phyloP scores from a whole-genome alignment of 2,888 invertebrate species.

The Augochlorella aurata region DNA sequence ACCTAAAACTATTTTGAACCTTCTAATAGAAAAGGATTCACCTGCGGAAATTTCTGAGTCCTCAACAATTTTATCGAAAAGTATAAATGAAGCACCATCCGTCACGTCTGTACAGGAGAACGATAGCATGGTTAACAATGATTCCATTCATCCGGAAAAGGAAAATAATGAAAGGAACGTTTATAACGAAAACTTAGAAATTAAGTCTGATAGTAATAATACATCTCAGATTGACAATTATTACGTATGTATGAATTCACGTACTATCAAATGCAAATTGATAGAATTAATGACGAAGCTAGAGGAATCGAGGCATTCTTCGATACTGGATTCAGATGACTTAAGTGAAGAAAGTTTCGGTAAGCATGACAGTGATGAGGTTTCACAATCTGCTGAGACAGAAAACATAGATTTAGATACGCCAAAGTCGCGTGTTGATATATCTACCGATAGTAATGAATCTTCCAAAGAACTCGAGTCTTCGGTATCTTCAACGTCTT shows the following conservation, averaged over 20 bases:
- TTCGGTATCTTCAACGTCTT: neutral
- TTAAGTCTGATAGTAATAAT: neutral
- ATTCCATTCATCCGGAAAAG: neutral
- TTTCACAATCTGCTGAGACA: neutral
- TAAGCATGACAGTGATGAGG: neutral
- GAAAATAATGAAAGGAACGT: neutral
- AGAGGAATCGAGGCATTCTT: neutral
- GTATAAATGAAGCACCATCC: neutral
- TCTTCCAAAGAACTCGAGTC: neutral
- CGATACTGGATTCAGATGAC: constrained; percentile 57
- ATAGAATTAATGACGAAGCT: constrained; percentile 18
- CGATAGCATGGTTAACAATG: neutral
- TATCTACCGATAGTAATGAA: neutral
- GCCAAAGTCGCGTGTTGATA: neutral
- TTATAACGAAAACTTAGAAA: neutral
- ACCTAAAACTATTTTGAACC: constrained; percentile 29
- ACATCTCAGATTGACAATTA: neutral
- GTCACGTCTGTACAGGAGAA: neutral
- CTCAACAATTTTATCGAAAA: neutral
- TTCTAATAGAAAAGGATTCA: constrained; percentile 10
- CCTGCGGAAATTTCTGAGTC: neutral
- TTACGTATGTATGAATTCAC: neutral
- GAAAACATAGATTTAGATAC: neutral
- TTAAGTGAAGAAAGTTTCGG: constrained; percentile 7
- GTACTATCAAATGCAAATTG: neutral